Base-by-base conservation (phyloP, 64 coral and sea anemone genomes). In the Porites australiensis region DNA sequence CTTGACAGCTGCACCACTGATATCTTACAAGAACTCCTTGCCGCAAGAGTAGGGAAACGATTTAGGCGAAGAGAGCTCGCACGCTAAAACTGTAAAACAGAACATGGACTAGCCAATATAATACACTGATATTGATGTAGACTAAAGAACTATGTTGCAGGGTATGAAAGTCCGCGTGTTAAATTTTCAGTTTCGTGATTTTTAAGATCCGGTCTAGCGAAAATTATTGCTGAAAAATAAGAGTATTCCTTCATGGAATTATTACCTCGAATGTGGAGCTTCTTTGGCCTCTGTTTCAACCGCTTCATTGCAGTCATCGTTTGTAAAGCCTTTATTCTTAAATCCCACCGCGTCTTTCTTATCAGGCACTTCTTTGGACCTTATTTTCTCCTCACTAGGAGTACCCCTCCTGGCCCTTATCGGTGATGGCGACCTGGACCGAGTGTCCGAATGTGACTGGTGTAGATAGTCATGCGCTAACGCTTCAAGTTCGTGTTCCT, bases 401-500 rank as follows among this genome's bases (percentile, higher is more conserved):
- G 58, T 3, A 12, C 91, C 82, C 91, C 82, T 87, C 63, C 27
- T 78, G 14, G 16, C 79, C 45, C 62, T 86, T 9, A 77, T 45
- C 3, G 82, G 91, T 9, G 82, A 54, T 19, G 83, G 83, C 12
- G 82, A 64, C 48, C 74, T 86, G 81, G 81, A 84, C 8, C 81
- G 44, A 50, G 2, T 66, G 55, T 49, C 44, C 3, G 91, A 76
- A 13, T 87, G 47, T 3, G 50, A 68, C 45, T 93, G 59, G 48
- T 93, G 82, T n/a, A 93, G 18, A 18, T 50, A 21, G 15, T 79
- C 70, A 72, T 93, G 91, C 11, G 73, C 91, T 19, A n/a, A 20
- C 68, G 83, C 82, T 59, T 93, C 91, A 10, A 87, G 58, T 93
- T 93, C 91, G 8, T 93, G 91, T 27, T 93, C 91, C 83, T 84